These are phyloP conservation scores for Pteronotus mesoamericanus DNA, from an alignment of 2,797 vertebrate genomes.

Conservation along the genomic window DNA sequence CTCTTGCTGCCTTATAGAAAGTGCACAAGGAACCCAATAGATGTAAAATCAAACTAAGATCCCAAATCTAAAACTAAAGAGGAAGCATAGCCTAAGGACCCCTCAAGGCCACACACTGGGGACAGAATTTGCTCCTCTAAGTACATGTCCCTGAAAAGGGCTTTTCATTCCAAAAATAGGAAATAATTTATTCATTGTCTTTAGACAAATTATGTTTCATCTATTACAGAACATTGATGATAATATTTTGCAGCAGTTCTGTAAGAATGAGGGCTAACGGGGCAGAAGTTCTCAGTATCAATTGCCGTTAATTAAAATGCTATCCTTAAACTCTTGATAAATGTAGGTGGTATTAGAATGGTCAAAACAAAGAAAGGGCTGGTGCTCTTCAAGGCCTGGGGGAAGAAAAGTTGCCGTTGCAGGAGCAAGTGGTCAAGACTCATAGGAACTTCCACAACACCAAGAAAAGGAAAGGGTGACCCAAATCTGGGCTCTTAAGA, in stretches of 20 bases:
- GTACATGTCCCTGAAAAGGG: not conserved
- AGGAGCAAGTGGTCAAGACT: not conserved
- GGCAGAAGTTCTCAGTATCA: not conserved
- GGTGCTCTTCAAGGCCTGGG: not conserved
- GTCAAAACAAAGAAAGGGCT: not conserved
- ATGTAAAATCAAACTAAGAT: not conserved
- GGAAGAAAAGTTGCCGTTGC: not conserved
- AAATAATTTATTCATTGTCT: conserved; percentile 4
- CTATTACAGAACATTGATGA: not conserved
- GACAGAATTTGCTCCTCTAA: not conserved
- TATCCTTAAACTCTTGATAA: not conserved
- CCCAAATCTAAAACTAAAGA: not conserved
- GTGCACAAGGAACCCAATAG: not conserved
- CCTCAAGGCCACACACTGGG: not conserved
- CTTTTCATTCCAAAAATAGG: not conserved
- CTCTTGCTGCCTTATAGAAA: not conserved
- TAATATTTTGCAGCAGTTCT: not conserved
- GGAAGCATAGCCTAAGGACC: not conserved
- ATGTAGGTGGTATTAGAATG: not conserved
- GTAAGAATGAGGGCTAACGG: not conserved
- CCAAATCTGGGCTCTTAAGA: not conserved
- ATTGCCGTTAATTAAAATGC: not conserved
- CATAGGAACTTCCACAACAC: not conserved
- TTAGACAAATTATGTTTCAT: not conserved
- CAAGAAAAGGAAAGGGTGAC: not conserved